Evolutionary conservation across 1,140 invertebrate species (phyloP).

Genomic region (Agraylea sexmaculata): DNA sequence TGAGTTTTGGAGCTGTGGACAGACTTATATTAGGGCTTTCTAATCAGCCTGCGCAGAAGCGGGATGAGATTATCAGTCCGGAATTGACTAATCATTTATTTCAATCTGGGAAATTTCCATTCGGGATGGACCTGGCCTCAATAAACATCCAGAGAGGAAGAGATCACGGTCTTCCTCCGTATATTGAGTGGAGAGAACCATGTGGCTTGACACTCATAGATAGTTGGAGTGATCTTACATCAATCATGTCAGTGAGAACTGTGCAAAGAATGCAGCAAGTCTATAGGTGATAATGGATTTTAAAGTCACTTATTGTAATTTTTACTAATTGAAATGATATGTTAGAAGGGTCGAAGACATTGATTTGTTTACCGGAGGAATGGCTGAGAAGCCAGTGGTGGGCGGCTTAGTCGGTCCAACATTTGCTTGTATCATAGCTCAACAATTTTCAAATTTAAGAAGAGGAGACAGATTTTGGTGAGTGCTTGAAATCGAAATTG

Average conservation of each 20-base stretch:
- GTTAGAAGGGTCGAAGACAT: conserved; percentile 66
- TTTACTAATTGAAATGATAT: conserved; percentile 7
- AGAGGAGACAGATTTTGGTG: conserved; percentile 89
- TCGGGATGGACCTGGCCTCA: conserved; percentile 80
- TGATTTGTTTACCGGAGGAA: conserved; percentile 82
- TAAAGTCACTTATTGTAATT: background rate
- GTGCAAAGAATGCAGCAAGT: conserved; percentile 50
- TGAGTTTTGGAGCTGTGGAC: conserved; percentile 66
- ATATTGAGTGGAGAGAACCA: conserved; percentile 67
- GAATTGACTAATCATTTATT: conserved; percentile 83
- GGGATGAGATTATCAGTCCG: conserved; percentile 70
- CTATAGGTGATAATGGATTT: conserved; percentile 38
- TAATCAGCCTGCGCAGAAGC: conserved; percentile 63
- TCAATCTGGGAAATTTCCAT: conserved; percentile 55
- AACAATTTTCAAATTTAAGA: conserved; percentile 78
- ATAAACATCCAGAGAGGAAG: conserved; percentile 81
- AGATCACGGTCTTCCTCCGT: conserved; percentile 80
- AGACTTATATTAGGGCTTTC: conserved; percentile 63
- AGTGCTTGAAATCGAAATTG: too few species aligned
- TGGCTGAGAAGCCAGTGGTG: conserved; percentile 66
- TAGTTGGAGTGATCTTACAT: conserved; percentile 64
- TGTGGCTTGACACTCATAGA: conserved; percentile 62
- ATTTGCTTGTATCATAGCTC: conserved; percentile 90
- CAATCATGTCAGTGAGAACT: conserved; percentile 54
- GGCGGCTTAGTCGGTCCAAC: conserved; percentile 88